Conservation (phyloP, 1,140 invertebrate species). For the Phymorhynchus buccinoides region DNA sequence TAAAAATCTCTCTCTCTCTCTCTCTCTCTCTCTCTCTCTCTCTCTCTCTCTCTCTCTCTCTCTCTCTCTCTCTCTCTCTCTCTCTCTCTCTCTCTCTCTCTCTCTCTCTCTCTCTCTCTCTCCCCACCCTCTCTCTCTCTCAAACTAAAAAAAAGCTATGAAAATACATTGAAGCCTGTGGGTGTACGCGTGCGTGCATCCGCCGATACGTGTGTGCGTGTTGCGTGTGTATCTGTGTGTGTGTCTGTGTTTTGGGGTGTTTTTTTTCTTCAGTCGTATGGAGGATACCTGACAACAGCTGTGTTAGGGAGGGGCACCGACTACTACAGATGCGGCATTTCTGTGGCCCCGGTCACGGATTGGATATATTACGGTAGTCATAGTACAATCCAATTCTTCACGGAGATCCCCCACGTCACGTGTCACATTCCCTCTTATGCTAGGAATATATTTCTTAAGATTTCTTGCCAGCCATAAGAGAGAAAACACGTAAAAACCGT, state of each 20-base stretch:
- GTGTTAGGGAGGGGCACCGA: slow-evolving; percentile 84
- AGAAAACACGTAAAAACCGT: too few relatives aligned
- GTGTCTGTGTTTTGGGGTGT: neutral
- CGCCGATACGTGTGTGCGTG: too few relatives aligned
- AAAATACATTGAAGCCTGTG: too few relatives aligned
- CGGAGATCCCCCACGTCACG: too few relatives aligned
- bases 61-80: slow-evolving; percentile 18
- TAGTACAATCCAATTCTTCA: too few relatives aligned
- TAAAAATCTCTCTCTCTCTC: too few relatives aligned
- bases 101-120: neutral
- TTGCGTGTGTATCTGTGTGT: too few relatives aligned
- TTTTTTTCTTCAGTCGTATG: slow-evolving; percentile 80
- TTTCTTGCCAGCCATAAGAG: too few relatives aligned
- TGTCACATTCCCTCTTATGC: too few relatives aligned
- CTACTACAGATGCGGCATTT: slow-evolving; percentile 89
- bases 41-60: neutral
- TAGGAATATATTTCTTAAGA: too few relatives aligned
- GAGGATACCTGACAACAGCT: slow-evolving; percentile 89
- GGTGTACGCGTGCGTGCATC: too few relatives aligned
- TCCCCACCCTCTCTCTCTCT: neutral
- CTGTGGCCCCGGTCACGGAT: slow-evolving; percentile 91
- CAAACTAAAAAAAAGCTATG: neutral
- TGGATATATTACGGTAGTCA: slow-evolving; percentile 91
- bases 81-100: slow-evolving; percentile 12
- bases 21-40: too few relatives aligned